These are phyloP conservation scores for Odontophorus gujanensis DNA, from an alignment of 2,113 vertebrate genomes.

Conservation along the genomic window DNA sequence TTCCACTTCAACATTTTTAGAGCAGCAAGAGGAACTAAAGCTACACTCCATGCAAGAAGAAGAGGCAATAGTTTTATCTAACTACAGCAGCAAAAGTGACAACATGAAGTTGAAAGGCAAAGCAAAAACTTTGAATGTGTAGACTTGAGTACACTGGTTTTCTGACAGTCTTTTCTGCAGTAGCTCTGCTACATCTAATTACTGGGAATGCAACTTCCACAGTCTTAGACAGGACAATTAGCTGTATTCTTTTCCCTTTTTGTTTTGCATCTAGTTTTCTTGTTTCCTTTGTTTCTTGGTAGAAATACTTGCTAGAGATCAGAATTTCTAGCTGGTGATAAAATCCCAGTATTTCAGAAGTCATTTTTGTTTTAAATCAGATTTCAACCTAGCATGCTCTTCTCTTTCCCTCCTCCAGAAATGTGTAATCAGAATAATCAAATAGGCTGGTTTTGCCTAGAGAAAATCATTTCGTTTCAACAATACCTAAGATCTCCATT, in stretches of 20 bases:
- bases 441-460: neutral
- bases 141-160: neutral
- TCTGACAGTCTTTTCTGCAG: neutral
- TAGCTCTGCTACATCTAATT: neutral
- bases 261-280: neutral
- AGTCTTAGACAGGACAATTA: neutral
- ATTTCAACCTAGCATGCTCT: neutral
- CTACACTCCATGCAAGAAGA: neutral
- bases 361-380: neutral
- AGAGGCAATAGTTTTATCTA: neutral
- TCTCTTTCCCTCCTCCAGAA: neutral
- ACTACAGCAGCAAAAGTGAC: neutral
- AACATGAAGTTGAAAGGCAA: neutral
- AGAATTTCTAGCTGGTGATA: neutral
- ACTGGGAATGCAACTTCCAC: neutral
- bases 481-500: neutral
- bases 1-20: rapidly evolving
- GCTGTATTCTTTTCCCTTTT: neutral
- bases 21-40: neutral
- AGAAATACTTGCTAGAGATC: neutral
- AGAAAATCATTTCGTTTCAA: neutral
- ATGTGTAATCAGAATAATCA: constrained; percentile 5
- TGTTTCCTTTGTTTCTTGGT: neutral
- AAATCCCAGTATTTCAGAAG: neutral
- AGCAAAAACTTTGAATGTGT: neutral